Conservation (phyloP, 2,113 vertebrate genomes). For the Hyperoodon ampullatus region DNA sequence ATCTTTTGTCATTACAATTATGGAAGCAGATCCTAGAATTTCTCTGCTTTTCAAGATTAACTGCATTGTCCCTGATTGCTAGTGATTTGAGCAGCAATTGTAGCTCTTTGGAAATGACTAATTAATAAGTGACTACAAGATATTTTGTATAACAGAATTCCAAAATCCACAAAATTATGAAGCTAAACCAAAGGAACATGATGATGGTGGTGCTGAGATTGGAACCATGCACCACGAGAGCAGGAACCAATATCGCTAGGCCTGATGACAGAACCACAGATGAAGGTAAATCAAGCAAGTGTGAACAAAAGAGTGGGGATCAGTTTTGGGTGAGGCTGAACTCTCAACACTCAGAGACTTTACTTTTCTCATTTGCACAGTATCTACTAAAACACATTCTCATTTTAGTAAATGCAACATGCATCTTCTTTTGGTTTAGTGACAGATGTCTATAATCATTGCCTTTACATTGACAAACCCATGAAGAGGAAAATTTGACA, state of each 20-base stretch:
- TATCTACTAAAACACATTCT: neutral
- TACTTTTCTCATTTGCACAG: neutral
- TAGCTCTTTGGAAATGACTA: conserved; percentile 1
- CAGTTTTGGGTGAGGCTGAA: neutral
- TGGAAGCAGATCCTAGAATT: neutral
- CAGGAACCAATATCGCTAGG: neutral
- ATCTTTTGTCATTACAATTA: neutral
- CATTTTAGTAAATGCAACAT: neutral
- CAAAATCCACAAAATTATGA: neutral
- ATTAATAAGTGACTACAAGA: neutral
- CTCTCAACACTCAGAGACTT: neutral
- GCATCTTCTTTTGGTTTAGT: neutral
- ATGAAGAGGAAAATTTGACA: neutral
- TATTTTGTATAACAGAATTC: neutral
- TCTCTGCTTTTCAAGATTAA: neutral
- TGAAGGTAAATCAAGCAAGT: neutral
- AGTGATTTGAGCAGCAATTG: neutral
- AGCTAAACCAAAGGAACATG: neutral
- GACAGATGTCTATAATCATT: neutral
- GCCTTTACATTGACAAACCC: neutral
- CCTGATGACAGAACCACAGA: neutral
- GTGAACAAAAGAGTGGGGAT: neutral
- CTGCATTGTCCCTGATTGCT: neutral
- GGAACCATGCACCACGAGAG: neutral
- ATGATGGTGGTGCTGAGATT: neutral